Base-by-base conservation (phyloP, 1,140 invertebrate species). In the Paralvinella palmiformis region DNA sequence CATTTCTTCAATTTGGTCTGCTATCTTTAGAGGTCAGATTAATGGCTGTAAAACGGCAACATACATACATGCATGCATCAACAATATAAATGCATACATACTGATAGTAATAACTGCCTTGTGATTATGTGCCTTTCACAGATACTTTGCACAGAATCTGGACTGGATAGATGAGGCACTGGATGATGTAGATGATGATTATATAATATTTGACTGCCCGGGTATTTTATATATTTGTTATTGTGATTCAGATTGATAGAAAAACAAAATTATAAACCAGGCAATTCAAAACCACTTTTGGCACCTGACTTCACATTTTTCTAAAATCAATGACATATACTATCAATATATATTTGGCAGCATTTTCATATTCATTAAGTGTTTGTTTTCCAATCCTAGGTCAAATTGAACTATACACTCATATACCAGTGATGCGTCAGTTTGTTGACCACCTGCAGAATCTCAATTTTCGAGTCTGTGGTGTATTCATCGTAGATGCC, bases 141-240 rank as follows among this genome's bases (percentile, higher is more conserved):
- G 88, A 75, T 97, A 94, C 73, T 82, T 98, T 4, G 75, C 94
- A 53, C 88, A 95, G 77, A 96, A 98, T 81, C 83, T 88, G 69
- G 88, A 92, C 31, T 98, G 94, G 94, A 78, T 98, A 6, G 85
- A 90, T 15, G 84, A 85, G 13, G 87, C 90, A 60, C 84, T 86
- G 1, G 84, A 86, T 67, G 86, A 86, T 57, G 64, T 73, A 6
- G 80, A 82, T 61, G 78, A 79, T 73, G 96, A 98, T 81, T 99
- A 98, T 75, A 88, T 98, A 58, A 81, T 99, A n/a, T 98, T 99
- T 79, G 96, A 99, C 83, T 98, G 95, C 79, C 96, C 96, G 13
- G 96, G 82, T 82, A 7, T 41, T 62, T 48, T n/a, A n/a, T 41
- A 31, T 45, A 15, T n/a, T 44, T 66, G 41, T 63, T 45, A 27